Base-by-base conservation (phyloP, 1,140 invertebrate genomes). In the Lucilia sericata region DNA sequence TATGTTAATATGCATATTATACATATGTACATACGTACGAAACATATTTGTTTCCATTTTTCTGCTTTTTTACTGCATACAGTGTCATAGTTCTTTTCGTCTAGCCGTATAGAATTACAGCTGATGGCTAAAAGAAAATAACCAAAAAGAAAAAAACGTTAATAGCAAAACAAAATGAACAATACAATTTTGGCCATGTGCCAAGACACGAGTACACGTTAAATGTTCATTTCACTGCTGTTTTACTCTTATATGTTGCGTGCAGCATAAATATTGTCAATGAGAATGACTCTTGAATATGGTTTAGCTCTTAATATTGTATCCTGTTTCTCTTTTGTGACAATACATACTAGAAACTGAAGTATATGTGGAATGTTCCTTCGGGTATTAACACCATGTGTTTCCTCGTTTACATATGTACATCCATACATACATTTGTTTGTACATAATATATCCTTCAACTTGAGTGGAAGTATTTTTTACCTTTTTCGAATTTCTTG, bases 101-200 rank as follows among this genome's bases (percentile, higher is more conserved):
- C 74, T 76, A 36, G 34, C n/a, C 17, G 34, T 36, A 42, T 76
- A 17, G 74, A 76, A 76, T 76, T 76, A 76, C 74, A 76, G 74
- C 74, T 76, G 74, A 42, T 76, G 74, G 74, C 34, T 60, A 13
- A 76, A 76, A 36, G 74, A 42, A 76, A 34, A 76, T 12, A 13
- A 76, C 4, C 34, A 34, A 76, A 76, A 76, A 42, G n/a, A 76
- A 17, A 76, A n/a, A 17, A 14, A 76, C 74, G 74, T 76, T 76
- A 42, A 76, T 76, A 17, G 13, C 30, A 76, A 36, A 34, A 34
- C 74, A 76, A 76, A 76, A 19, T 42, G 74, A 76, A 76, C 74
- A 76, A 76, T 76, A 42, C 34, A 76, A 34, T 42, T 76, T 76
- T n/a, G 74, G 74, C 74, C 74, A 76, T 76, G 74, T 76, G 74